A percentile compares a stretch with the other conserved stretches of the same genome.
phyloP scores from a whole-genome alignment of 2,113 vertebrate species.

The Parus major region DNA sequence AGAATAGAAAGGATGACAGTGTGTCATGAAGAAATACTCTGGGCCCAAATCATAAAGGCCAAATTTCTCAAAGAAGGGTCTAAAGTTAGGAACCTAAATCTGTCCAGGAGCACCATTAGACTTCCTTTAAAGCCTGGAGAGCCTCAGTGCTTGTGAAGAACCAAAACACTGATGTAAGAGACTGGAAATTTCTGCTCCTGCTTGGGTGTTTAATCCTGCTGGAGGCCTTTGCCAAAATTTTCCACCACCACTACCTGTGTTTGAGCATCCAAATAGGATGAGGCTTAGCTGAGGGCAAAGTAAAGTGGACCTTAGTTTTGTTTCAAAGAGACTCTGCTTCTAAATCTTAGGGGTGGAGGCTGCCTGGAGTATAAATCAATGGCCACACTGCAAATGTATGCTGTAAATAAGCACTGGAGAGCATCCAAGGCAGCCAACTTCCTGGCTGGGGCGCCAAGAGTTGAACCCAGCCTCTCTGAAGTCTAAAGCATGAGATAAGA shows the following conservation, averaged over 20 bases:
- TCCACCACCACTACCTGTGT: background rate
- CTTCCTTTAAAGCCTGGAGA: background rate
- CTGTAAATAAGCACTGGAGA: conserved; percentile 50
- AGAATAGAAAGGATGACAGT: conserved; percentile 17
- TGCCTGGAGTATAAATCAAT: conserved; percentile 46
- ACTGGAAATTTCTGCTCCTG: background rate
- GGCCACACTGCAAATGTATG: background rate
- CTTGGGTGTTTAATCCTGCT: background rate
- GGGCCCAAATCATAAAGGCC: background rate
- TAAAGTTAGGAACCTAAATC: conserved; percentile 29
- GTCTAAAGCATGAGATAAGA: conserved; percentile 27
- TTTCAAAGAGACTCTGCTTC: conserved; percentile 41
- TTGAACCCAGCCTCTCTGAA: conserved; percentile 11
- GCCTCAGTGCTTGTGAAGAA: background rate
- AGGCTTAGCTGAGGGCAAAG: background rate
- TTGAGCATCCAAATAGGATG: conserved; percentile 17
- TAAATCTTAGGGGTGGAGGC: conserved; percentile 36
- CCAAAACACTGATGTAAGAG: background rate
- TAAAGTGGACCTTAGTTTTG: accelerated
- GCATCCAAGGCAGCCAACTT: conserved; percentile 52
- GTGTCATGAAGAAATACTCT: background rate
- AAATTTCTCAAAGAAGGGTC: background rate
- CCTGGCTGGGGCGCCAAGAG: conserved; percentile 32
- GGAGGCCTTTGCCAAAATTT: background rate
- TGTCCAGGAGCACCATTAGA: background rate